These are phyloP conservation scores for Antechinus stuartii DNA, from an alignment of 2,113 vertebrate species.

Conservation along the genomic window DNA sequence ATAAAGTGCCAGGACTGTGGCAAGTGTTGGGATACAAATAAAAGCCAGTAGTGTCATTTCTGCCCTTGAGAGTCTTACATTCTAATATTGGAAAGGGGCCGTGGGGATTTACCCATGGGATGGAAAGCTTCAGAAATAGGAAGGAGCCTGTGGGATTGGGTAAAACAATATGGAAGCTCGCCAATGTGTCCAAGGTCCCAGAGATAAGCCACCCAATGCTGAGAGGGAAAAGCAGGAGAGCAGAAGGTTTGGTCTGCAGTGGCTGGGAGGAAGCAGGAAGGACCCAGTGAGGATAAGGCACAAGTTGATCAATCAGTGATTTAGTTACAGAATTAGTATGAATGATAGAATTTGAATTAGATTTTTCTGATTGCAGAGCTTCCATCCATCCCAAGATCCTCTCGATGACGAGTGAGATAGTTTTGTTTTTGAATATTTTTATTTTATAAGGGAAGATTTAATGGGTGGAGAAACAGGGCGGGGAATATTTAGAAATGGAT, in stretches of 20 bases:
- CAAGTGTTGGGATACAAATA: not conserved
- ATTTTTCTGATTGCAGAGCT: not conserved
- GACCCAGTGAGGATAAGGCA: too few species aligned
- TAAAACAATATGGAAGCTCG: not conserved
- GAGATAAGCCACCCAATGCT: not conserved
- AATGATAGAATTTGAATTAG: not conserved
- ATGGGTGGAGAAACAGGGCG: not conserved
- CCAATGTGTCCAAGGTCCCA: not conserved
- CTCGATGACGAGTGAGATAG: not conserved
- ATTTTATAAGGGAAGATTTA: not conserved
- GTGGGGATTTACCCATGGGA: not conserved
- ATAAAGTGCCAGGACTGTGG: not conserved
- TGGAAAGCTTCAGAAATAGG: too few species aligned
- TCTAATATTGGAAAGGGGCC: not conserved
- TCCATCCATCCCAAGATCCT: not conserved
- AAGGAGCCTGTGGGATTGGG: not conserved
- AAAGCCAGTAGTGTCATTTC: not conserved
- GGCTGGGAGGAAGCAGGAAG: not conserved
- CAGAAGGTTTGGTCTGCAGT: not conserved
- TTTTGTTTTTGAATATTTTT: not conserved
- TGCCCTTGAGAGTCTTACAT: not conserved
- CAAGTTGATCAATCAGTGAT: not conserved
- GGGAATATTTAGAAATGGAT: not conserved
- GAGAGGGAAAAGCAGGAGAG: not conserved
- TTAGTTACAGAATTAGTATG: not conserved